Evolutionary conservation across 2,113 vertebrate genomes (phyloP).

Genomic region (Prionailurus viverrinus): DNA sequence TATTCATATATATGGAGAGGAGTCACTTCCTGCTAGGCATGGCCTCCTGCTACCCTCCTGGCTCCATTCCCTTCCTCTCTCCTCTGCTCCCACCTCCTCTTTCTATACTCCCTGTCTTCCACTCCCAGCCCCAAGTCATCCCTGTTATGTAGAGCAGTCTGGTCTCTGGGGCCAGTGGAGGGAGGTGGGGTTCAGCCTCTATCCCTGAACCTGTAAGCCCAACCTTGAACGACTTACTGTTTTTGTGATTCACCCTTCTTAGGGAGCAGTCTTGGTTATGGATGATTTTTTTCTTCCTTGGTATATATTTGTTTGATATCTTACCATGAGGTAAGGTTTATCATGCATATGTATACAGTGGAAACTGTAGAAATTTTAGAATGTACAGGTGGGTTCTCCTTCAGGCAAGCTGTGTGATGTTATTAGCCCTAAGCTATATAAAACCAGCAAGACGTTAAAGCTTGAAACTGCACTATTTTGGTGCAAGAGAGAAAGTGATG

Average conservation of each 20-base stretch:
- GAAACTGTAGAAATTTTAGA: constrained; percentile 70
- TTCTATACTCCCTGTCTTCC: background rate
- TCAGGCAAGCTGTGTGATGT: constrained; percentile 67
- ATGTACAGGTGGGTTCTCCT: constrained; percentile 75
- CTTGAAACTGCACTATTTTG: constrained; percentile 57
- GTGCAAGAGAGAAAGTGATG: constrained; percentile 49
- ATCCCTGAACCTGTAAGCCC: background rate
- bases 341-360: constrained; percentile 77
- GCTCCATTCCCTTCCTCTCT: background rate
- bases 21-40: background rate
- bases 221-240: background rate
- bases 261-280: constrained; percentile 42
- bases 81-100: background rate
- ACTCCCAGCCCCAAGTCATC: background rate
- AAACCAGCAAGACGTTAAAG: constrained; percentile 59
- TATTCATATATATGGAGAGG: background rate
- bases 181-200: background rate
- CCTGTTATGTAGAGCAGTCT: background rate
- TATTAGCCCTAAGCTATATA: constrained; percentile 68
- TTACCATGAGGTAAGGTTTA: constrained; percentile 65
- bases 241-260: background rate
- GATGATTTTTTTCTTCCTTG: background rate
- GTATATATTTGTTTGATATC: constrained; percentile 46
- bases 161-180: background rate
- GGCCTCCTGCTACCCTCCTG: background rate